Percentiles rank a stretch among this genome's conserved stretches.
These are phyloP conservation scores for Piscicola geometra DNA, from an alignment of 2,888 invertebrate species.

Conservation along the genomic window DNA sequence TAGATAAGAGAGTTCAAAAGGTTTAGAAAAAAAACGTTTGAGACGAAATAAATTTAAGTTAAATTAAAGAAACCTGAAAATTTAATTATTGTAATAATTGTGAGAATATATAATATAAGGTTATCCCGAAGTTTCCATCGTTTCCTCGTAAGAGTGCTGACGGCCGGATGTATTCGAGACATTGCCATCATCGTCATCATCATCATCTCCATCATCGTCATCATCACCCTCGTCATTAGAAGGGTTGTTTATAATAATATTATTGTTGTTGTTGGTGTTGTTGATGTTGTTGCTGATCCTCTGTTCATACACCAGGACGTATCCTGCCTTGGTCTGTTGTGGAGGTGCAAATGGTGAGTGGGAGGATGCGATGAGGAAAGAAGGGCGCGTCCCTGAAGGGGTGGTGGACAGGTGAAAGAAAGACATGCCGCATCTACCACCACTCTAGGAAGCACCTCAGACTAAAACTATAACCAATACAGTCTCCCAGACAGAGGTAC, in stretches of 20 bases:
- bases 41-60: no score
- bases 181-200: not conserved
- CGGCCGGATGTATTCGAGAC: not conserved
- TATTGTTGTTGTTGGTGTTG: slow-evolving; percentile 21
- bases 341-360: slow-evolving; percentile 37
- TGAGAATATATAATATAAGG: no score
- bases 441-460: no score
- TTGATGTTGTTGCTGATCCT: slow-evolving; percentile 39
- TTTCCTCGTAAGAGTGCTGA: not conserved
- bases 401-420: no score
- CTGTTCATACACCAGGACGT: slow-evolving; percentile 59
- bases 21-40: no score
- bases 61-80: no score
- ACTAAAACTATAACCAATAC: no score
- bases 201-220: not conserved
- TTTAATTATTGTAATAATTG: no score
- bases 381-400: no score
- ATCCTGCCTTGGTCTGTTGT: slow-evolving; percentile 59
- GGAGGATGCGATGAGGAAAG: not conserved
- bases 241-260: not conserved
- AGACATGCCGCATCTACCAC: no score
- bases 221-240: not conserved
- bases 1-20: not conserved
- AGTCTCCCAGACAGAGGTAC: no score
- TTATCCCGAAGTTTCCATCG: not conserved